Percentiles rank a stretch among this genome's conserved stretches.
phyloP scores from a whole-genome alignment of 2,888 invertebrate species.

The Hirtodrosophila trivittata region DNA sequence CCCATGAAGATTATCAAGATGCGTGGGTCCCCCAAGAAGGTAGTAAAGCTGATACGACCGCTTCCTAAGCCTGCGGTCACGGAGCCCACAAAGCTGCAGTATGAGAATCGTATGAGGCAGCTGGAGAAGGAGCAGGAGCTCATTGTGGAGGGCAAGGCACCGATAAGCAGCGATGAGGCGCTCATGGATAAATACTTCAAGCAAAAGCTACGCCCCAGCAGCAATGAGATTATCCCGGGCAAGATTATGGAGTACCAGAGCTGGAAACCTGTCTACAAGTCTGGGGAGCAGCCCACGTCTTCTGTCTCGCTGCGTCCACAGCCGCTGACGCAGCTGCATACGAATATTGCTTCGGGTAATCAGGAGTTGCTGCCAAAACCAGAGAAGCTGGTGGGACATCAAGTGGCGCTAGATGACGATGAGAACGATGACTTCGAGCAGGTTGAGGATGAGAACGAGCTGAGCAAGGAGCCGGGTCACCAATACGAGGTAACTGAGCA shows the following conservation, averaged over 20 bases:
- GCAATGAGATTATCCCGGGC: conserved; percentile 69
- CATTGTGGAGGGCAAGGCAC: conserved; percentile 76
- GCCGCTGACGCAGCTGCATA: conserved; percentile 75
- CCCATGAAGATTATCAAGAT: conserved; percentile 79
- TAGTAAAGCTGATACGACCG: conserved; percentile 61
- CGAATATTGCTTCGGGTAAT: conserved; percentile 58
- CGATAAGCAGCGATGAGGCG: conserved; percentile 62
- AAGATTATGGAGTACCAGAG: conserved; percentile 78
- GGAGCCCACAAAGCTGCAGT: conserved; percentile 54
- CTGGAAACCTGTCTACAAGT: conserved; percentile 79
- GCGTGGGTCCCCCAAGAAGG: conserved; percentile 74
- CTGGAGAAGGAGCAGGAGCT: conserved; percentile 82
- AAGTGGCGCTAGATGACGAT: conserved; percentile 41
- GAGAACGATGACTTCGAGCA: conserved; percentile 53
- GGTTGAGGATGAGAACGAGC: conserved; percentile 61
- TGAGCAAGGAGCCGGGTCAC: conserved; percentile 44
- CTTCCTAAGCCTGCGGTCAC: conserved; percentile 57
- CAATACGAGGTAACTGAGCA: conserved; percentile 82
- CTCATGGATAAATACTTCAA: conserved; percentile 65
- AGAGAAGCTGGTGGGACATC: conserved; percentile 63
- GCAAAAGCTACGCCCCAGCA: conserved; percentile 33
- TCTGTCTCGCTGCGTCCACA: conserved; percentile 69
- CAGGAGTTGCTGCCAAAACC: conserved; percentile 73
- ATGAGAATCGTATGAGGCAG: conserved; percentile 61
- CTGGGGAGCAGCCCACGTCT: conserved; percentile 55